phyloP scores from a whole-genome alignment of 2,797 vertebrate species.

The Natrix natrix region DNA sequence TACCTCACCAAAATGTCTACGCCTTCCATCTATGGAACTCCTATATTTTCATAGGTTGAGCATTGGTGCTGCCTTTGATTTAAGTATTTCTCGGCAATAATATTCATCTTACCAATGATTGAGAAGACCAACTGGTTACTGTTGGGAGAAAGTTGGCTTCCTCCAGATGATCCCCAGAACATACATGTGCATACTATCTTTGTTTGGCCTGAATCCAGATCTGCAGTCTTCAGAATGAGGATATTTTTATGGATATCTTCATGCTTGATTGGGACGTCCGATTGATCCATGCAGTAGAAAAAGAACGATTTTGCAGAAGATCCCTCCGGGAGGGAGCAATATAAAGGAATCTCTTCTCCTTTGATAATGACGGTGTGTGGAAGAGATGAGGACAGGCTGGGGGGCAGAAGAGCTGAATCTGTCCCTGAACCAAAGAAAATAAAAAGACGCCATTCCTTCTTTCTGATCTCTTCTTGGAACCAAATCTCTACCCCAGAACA shows the following conservation, averaged over 20 bases:
- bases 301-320: no score
- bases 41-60: no score
- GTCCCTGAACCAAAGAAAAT: background rate
- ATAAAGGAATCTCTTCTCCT: background rate
- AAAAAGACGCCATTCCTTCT: background rate
- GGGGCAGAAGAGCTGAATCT: rapidly evolving
- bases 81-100: background rate
- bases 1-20: no score
- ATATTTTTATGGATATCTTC: background rate
- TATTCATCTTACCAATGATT: background rate
- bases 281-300: rapidly evolving
- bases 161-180: rapidly evolving
- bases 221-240: background rate
- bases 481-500: background rate
- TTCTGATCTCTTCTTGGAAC: background rate
- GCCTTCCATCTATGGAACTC: no score
- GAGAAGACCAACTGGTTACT: background rate
- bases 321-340: background rate
- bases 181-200: rapidly evolving
- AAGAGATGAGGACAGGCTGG: background rate
- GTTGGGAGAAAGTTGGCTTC: rapidly evolving
- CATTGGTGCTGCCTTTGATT: no score
- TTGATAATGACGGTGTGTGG: background rate
- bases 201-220: background rate
- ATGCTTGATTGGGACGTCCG: background rate